Evolutionary conservation across 2,888 invertebrate genomes (phyloP), one percentile per base, ranked within the genome.

Genomic region (Lepidonotus clava): DNA sequence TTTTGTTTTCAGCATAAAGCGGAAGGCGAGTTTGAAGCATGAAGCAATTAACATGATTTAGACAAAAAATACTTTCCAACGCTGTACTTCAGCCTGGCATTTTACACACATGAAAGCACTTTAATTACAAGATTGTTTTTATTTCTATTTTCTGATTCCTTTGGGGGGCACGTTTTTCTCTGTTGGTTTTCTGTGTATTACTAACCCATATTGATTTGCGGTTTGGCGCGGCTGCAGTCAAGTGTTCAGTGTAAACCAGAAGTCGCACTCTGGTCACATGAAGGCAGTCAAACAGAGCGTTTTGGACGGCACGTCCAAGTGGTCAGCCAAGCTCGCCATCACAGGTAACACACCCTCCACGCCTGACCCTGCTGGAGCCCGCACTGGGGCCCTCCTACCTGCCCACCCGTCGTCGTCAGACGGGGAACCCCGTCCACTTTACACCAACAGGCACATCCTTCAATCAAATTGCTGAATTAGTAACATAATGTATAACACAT

Each of bases 291-390:
- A 99, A 96, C 98, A 98, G 95, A 97, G 98, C 93, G 98, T 99
- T 93, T 96, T 99, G 95, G 99, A 99, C 95, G 99, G 99, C 94
- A 99, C 98, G 92, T 98, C 98, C 95, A 99, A 99, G 96, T 99
- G 99, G 99, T 99, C 98, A 94, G 98, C 99, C 94, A 99, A 99
- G 96, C 98, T 99, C 95, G 98, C 98, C 95, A 98, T 99, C 95
- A 99, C 98, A 97, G 98, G 98, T 98, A 80, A 66, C 56, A 34
- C 83, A 83, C 56, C 56, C 84, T 51, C 51, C 8, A 8, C 77
- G 11, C 41, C 66, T 41, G 32, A 53, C 76, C 80, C 46, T 6
- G 46, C 36, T 46, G 21, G 8, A 11, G 14, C 24, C 76, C 66
- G 8, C 6, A n/a, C 61, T 61, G 61, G 28, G 8, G 11, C 46